phyloP scores from a whole-genome alignment of 1,140 invertebrate species.

The Drosophila lini region DNA sequence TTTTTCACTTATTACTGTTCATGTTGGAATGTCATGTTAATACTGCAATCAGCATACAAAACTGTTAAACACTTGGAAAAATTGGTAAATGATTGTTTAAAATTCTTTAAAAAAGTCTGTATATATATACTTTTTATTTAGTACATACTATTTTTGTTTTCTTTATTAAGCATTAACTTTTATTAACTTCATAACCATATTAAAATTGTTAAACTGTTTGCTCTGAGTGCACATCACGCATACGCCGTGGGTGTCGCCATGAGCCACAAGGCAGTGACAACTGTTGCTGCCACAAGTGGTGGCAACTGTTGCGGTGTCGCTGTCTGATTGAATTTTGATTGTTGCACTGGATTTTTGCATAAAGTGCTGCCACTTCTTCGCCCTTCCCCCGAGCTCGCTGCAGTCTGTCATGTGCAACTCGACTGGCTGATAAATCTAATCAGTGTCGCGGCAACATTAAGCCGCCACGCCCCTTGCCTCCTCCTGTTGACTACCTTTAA shows the following conservation, averaged over 20 bases:
- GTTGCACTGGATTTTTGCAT: conserved; percentile 67
- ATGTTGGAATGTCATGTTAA: conserved; percentile 29
- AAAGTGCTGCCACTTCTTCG: conserved; percentile 32
- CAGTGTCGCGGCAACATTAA: conserved; percentile 73
- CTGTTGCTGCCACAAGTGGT: conserved; percentile 69
- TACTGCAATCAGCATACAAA: conserved; percentile 7
- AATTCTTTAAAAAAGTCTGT: neutral
- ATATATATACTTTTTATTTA: neutral
- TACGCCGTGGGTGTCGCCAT: conserved; percentile 46
- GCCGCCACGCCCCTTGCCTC: conserved; percentile 20
- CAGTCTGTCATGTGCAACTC: conserved; percentile 65
- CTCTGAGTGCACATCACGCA: conserved; percentile 52
- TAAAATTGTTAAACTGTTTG: neutral
- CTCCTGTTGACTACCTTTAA: conserved; percentile 54
- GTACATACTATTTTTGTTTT: too few relatives aligned
- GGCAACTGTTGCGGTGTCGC: conserved; percentile 70
- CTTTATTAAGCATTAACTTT: too few relatives aligned
- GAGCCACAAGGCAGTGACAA: conserved; percentile 65
- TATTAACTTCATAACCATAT: neutral
- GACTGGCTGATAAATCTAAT: conserved; percentile 77
- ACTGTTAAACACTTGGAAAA: neutral
- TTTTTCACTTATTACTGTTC: conserved; percentile 40
- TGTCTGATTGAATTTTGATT: conserved; percentile 80
- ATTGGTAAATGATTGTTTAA: neutral
- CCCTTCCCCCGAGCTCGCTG: neutral